These are phyloP conservation scores for Perca schrenkii DNA, from an alignment of 2,113 vertebrate species.

Conservation along the genomic window DNA sequence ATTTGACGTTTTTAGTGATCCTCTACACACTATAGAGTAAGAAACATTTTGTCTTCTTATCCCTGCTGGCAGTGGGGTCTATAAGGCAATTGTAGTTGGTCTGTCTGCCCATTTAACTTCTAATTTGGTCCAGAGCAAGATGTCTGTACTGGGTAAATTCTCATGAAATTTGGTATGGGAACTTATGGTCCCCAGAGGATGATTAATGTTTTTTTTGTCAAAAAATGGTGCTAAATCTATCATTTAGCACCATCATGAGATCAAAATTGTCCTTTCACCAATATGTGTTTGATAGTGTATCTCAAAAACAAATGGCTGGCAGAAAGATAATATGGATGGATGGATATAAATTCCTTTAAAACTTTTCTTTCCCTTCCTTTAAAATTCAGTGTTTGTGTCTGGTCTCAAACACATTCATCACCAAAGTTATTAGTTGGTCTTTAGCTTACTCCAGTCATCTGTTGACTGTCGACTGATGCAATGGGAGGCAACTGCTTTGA, in stretches of 20 bases:
- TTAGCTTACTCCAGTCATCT: conserved; percentile 62
- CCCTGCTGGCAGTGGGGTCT: background rate
- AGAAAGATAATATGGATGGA: background rate
- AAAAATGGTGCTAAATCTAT: no score
- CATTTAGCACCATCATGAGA: background rate
- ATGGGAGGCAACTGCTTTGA: conserved; percentile 64
- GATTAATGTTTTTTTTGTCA: background rate
- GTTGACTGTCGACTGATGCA: conserved; percentile 75
- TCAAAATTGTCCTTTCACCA: background rate
- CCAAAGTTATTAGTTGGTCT: conserved; percentile 48
- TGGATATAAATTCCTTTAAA: background rate
- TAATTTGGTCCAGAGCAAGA: background rate
- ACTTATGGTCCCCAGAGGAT: background rate
- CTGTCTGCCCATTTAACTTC: background rate
- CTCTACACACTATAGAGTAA: background rate
- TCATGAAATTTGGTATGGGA: no score
- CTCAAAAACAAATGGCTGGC: background rate
- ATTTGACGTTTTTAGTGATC: background rate
- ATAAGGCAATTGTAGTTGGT: background rate
- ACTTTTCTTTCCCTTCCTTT: background rate
- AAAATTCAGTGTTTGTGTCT: conserved; percentile 42
- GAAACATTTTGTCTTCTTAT: background rate
- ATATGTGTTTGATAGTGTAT: background rate
- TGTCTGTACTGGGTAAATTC: background rate
- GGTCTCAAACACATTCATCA: conserved; percentile 42